phyloP scores from a whole-genome alignment of 2,113 vertebrate species.

The Carlito syrichta region DNA sequence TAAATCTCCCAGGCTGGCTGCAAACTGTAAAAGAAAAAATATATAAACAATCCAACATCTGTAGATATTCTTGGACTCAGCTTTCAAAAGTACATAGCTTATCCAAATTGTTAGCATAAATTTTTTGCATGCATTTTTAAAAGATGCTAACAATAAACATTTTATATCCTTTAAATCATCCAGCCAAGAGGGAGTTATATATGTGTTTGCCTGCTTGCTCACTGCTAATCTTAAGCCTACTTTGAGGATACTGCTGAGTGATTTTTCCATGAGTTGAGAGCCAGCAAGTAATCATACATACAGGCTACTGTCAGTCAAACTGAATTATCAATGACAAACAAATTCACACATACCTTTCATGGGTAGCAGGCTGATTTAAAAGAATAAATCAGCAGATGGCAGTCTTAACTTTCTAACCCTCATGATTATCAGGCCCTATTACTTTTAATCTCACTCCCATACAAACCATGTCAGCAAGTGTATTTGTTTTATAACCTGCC shows the following conservation, averaged over 20 bases:
- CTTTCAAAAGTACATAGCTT: constrained; percentile 66
- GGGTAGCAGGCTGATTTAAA: constrained; percentile 73
- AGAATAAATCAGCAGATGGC: constrained; percentile 93
- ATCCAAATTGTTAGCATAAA: constrained; percentile 54
- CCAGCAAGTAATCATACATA: constrained; percentile 82
- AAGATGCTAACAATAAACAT: constrained; percentile 62
- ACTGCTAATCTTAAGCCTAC: constrained; percentile 81
- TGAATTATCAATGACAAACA: constrained; percentile 80
- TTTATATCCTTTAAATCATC: constrained; percentile 70
- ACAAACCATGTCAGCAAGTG: constrained; percentile 18
- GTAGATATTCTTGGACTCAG: constrained; percentile 39
- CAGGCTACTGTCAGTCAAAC: constrained; percentile 82
- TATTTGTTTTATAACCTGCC: constrained; percentile 68
- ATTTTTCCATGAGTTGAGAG: constrained; percentile 79
- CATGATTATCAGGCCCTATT: constrained; percentile 41
- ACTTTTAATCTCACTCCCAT: constrained; percentile 57
- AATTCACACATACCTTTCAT: constrained; percentile 48
- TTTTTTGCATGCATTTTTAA: constrained; percentile 58
- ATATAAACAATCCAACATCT: constrained; percentile 61
- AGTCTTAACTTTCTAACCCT: constrained; percentile 90
- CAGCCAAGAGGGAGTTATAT: constrained; percentile 48
- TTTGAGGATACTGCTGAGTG: constrained; percentile 87
- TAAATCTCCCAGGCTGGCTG: constrained; percentile 26
- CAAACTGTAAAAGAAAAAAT: constrained; percentile 41
- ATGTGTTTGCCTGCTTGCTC: constrained; percentile 70